Evolutionary conservation across 2,888 invertebrate species (phyloP).

Genomic region (Micoletzkya japonica): DNA sequence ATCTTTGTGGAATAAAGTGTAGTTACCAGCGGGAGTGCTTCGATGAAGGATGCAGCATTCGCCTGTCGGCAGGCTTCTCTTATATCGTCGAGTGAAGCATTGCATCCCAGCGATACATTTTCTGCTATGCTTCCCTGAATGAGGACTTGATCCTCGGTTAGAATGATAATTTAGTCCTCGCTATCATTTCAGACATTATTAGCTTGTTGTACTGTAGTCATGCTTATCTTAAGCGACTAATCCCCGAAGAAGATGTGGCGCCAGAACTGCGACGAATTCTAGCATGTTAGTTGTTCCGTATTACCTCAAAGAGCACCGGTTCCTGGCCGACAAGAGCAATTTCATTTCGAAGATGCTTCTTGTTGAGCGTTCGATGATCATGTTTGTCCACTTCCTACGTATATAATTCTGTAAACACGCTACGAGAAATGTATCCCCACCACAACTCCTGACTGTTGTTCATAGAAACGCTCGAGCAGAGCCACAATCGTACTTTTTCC

Average conservation of each 20-base stretch:
- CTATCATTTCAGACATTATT: not conserved
- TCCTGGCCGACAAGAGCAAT: constrained; percentile 52
- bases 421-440: constrained; percentile 4
- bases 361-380: constrained; percentile 12
- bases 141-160: too few relatives aligned
- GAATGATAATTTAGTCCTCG: too few relatives aligned
- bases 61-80: constrained; percentile 30
- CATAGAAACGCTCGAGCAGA: constrained; percentile 81
- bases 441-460: constrained; percentile 67
- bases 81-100: constrained; percentile 17
- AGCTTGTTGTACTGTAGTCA: not conserved
- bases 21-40: constrained; percentile 28
- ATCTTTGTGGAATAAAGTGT: not conserved
- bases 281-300: not conserved
- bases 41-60: constrained; percentile 32
- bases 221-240: not conserved
- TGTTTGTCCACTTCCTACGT: constrained; percentile 12
- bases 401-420: not conserved
- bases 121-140: constrained; percentile 21
- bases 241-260: too few relatives aligned
- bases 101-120: constrained; percentile 9
- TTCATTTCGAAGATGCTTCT: constrained; percentile 39
- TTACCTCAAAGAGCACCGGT: constrained; percentile 42
- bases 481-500: constrained; percentile 86
- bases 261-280: not conserved